These are phyloP conservation scores for Elegia similella DNA, from an alignment of 2,888 invertebrate genomes.

Conservation along the genomic window DNA sequence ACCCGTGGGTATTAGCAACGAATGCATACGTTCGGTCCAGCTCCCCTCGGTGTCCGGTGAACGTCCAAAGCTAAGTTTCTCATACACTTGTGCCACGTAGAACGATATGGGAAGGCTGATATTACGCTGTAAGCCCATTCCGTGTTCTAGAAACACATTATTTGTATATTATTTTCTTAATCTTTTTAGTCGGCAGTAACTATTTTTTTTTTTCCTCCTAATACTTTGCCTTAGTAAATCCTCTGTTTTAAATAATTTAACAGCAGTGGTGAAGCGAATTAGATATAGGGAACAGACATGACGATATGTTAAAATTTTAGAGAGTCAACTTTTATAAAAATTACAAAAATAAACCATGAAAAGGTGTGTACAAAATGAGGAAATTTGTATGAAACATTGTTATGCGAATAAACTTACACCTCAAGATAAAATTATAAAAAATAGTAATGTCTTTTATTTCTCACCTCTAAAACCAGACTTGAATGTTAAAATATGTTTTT, in stretches of 20 bases:
- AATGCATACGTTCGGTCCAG: too few species aligned
- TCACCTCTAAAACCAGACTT: background rate
- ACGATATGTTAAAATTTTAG: constrained; percentile 80
- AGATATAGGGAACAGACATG: constrained; percentile 80
- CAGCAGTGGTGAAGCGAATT: constrained; percentile 75
- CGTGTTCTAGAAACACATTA: constrained; percentile 65
- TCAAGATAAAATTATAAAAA: constrained; percentile 78
- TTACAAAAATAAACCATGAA: constrained; percentile 74
- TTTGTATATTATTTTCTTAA: constrained; percentile 68
- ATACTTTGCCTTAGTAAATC: constrained; percentile 73
- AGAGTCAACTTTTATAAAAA: constrained; percentile 81
- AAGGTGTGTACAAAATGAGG: constrained; percentile 81
- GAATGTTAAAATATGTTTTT: too few species aligned
- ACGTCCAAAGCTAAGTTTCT: constrained; percentile 38
- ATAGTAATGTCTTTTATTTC: constrained; percentile 66
- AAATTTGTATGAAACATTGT: constrained; percentile 82
- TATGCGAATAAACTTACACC: constrained; percentile 82
- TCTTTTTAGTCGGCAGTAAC: constrained; percentile 62
- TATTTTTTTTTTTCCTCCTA: constrained; percentile 66
- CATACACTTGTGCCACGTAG: constrained; percentile 49
- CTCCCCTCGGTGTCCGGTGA: constrained; percentile 23
- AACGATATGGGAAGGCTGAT: constrained; percentile 62
- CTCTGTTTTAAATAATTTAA: constrained; percentile 70
- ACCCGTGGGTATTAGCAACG: too few species aligned
- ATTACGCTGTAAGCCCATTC: constrained; percentile 67